Conservation (phyloP, 1,140 invertebrate species). For the Pogonomyrmex barbatus region DNA sequence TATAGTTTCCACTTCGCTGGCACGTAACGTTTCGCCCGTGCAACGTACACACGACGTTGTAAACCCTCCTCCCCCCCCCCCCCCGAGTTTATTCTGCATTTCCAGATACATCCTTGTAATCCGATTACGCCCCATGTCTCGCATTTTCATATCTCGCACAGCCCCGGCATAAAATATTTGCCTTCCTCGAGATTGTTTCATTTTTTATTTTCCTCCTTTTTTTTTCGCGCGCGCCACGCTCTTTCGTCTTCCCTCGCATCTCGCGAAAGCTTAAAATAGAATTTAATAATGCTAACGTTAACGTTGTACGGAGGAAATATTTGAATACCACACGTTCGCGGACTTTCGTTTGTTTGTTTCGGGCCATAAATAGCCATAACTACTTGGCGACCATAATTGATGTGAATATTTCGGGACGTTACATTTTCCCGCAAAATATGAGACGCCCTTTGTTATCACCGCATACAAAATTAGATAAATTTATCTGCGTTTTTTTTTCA, state of each 20-base stretch:
- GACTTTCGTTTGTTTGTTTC: constrained; percentile 22
- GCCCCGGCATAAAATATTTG: not conserved
- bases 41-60: too few relatives aligned
- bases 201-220: not conserved
- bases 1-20: not conserved
- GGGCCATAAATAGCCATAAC: constrained; percentile 33
- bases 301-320: constrained; percentile 6
- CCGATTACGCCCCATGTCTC: not conserved
- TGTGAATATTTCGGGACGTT: not conserved
- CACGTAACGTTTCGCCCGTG: not conserved
- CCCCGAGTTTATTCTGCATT: not conserved
- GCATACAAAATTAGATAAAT: not conserved
- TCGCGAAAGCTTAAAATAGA: not conserved
- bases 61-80: too few relatives aligned
- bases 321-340: constrained; percentile 5
- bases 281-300: constrained; percentile 2
- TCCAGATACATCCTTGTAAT: constrained; percentile 1
- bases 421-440: constrained; percentile 15
- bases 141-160: constrained; percentile 18
- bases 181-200: not conserved
- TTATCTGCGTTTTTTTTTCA: not conserved
- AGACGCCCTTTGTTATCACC: not conserved
- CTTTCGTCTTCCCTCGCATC: not conserved
- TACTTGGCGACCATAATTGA: constrained; percentile 43
- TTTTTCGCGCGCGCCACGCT: too few relatives aligned